phyloP scores from a whole-genome alignment of 2,888 invertebrate genomes.

The Trilocha varians region DNA sequence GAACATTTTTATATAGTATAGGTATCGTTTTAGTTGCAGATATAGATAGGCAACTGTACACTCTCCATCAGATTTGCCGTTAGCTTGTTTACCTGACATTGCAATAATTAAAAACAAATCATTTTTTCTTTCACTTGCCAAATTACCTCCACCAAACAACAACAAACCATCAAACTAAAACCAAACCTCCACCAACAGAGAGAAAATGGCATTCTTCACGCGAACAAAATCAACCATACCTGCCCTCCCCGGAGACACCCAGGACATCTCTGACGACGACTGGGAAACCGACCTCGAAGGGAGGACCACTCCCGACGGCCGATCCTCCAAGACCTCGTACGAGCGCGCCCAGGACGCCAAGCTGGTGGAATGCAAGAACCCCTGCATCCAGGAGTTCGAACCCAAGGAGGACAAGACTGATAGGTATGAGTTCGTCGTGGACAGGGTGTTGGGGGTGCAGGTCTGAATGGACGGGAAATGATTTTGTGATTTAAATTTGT shows the following conservation, averaged over 20 bases:
- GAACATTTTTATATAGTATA: too few relatives aligned
- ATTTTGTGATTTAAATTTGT: slow-evolving; percentile 5
- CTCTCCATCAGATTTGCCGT: too few relatives aligned
- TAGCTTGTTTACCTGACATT: too few relatives aligned
- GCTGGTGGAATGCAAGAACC: slow-evolving; percentile 56
- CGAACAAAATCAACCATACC: slow-evolving; percentile 84
- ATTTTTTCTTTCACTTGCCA: too few relatives aligned
- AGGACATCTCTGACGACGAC: slow-evolving; percentile 60
- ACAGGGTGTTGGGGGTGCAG: slow-evolving; percentile 88
- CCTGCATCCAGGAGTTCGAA: slow-evolving; percentile 32
- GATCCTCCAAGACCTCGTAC: slow-evolving; percentile 62
- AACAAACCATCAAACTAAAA: background rate
- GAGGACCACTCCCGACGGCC: slow-evolving; percentile 57
- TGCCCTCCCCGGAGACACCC: slow-evolving; percentile 77
- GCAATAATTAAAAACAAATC: too few relatives aligned
- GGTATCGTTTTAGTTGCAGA: too few relatives aligned
- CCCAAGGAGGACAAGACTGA: slow-evolving; percentile 51
- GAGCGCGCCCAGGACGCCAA: slow-evolving; percentile 28
- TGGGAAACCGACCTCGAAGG: slow-evolving; percentile 62
- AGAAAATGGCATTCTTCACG: slow-evolving; percentile 97
- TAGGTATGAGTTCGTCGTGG: slow-evolving; percentile 87
- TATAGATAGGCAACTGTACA: too few relatives aligned
- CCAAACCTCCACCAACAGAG: slow-evolving; percentile 74
- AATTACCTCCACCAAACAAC: background rate
- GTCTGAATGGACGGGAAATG: slow-evolving; percentile 66